phyloP scores from a whole-genome alignment of 23 tunicate species.

The Styela clava region DNA sequence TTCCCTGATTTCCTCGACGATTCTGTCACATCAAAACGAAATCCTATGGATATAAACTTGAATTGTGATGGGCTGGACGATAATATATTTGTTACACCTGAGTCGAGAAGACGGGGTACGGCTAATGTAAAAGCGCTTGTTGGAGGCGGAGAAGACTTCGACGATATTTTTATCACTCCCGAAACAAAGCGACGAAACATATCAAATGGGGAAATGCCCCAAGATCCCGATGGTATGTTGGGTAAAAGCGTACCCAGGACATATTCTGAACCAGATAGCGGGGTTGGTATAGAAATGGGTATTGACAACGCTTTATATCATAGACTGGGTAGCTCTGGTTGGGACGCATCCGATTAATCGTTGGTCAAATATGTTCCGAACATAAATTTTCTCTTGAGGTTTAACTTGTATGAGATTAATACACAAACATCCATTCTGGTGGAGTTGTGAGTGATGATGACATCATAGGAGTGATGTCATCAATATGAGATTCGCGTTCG shows the following conservation, averaged over 20 bases:
- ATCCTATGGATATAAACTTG: constrained; percentile 1
- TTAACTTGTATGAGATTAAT: too few species aligned
- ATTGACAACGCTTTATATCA: constrained; percentile 75
- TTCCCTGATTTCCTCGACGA: neutral
- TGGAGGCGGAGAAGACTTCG: neutral
- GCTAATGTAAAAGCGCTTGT: constrained; percentile 20
- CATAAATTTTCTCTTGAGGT: neutral
- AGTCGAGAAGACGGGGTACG: constrained; percentile 24
- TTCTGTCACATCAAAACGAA: neutral
- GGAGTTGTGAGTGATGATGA: neutral
- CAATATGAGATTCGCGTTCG: neutral
- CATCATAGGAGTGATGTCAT: neutral
- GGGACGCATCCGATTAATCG: constrained; percentile 19
- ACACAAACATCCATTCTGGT: neutral
- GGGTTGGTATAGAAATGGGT: constrained; percentile 79
- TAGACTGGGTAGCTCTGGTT: constrained; percentile 43
- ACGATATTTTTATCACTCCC: neutral
- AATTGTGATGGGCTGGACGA: constrained; percentile 18
- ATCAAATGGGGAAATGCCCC: neutral
- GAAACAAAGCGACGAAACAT: neutral
- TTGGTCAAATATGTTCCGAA: neutral
- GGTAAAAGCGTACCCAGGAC: constrained; percentile 39
- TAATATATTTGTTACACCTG: constrained; percentile 27
- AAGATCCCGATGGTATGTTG: constrained; percentile 12
- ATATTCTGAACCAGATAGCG: constrained; percentile 89